Percentiles rank a stretch among this genome's conserved stretches.
Conservation (phyloP, 37 sponge, comb jelly and placozoan species). For the Amphimedon queenslandica region DNA sequence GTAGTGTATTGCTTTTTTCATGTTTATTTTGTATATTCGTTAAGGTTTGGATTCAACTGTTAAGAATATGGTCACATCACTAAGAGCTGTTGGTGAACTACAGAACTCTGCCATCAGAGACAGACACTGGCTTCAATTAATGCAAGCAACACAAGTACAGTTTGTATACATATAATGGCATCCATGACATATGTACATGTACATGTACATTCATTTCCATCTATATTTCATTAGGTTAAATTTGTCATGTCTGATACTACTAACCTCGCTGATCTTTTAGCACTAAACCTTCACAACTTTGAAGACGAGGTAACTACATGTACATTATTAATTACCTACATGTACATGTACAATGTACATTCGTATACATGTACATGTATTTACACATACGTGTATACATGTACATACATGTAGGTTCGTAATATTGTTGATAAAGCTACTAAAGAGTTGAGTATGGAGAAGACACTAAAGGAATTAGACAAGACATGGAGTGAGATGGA, state of each 20-base stretch:
- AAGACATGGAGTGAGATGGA: slow-evolving; percentile 96
- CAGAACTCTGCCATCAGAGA: slow-evolving; percentile 99
- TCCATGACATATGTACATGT: background rate
- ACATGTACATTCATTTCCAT: background rate
- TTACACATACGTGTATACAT: background rate
- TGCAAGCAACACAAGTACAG: slow-evolving; percentile 95
- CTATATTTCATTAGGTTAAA: slow-evolving; percentile 63
- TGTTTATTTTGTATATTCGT: too few species aligned
- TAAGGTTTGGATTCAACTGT: slow-evolving; percentile 87
- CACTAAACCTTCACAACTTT: slow-evolving; percentile 95
- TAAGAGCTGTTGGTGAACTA: slow-evolving; percentile 94
- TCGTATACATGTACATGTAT: background rate
- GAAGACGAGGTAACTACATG: slow-evolving; percentile 82
- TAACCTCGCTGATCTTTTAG: slow-evolving; percentile 87
- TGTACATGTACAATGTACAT: background rate
- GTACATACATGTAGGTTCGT: slow-evolving; percentile 20
- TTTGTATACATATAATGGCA: too few species aligned
- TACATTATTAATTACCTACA: background rate
- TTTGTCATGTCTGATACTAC: slow-evolving; percentile 97
- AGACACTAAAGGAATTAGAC: slow-evolving; percentile 90
- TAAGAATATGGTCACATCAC: slow-evolving; percentile 99
- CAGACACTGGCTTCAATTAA: slow-evolving; percentile 97
- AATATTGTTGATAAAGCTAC: slow-evolving; percentile 98
- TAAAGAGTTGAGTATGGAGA: slow-evolving; percentile 99
- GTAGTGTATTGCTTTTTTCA: too few species aligned